Conservation (phyloP, 2,888 invertebrate species). For the Lampropteryx suffumata region DNA sequence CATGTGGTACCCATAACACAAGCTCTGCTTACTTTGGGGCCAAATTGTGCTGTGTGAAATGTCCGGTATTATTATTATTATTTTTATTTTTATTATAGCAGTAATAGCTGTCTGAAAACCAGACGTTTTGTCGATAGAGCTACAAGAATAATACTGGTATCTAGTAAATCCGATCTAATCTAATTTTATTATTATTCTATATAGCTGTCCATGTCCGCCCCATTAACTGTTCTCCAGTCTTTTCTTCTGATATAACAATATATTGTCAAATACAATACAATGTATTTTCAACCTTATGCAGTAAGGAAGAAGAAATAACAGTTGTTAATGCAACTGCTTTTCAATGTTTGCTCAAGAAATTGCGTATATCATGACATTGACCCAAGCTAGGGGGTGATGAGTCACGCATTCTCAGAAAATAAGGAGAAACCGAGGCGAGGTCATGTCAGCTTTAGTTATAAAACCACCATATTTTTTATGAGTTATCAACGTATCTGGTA, state of each 20-base stretch:
- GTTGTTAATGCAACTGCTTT: not conserved
- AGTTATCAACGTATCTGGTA: no score
- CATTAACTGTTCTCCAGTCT: conserved; percentile 49
- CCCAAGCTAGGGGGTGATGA: conserved; percentile 49
- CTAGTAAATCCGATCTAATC: conserved; percentile 12
- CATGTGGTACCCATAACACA: no score
- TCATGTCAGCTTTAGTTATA: not conserved
- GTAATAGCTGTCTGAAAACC: no score
- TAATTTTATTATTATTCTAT: conserved; percentile 12
- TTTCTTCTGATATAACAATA: conserved; percentile 19
- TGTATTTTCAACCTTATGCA: not conserved
- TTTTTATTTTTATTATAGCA: no score
- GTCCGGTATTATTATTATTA: no score
- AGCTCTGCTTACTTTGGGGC: no score
- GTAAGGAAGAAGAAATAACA: not conserved
- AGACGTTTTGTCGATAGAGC: no score
- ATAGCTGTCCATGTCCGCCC: conserved; percentile 43
- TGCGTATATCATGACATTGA: conserved; percentile 56
- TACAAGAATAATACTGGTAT: no score
- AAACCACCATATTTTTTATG: no score
- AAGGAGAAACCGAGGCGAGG: not conserved
- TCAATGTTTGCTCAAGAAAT: conserved; percentile 21
- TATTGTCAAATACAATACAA: not conserved
- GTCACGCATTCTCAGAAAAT: conserved; percentile 31
- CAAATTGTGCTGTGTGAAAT: no score